These are phyloP conservation scores for Pseudochromis fuscus DNA, from an alignment of 2,797 vertebrate genomes.

Conservation along the genomic window DNA sequence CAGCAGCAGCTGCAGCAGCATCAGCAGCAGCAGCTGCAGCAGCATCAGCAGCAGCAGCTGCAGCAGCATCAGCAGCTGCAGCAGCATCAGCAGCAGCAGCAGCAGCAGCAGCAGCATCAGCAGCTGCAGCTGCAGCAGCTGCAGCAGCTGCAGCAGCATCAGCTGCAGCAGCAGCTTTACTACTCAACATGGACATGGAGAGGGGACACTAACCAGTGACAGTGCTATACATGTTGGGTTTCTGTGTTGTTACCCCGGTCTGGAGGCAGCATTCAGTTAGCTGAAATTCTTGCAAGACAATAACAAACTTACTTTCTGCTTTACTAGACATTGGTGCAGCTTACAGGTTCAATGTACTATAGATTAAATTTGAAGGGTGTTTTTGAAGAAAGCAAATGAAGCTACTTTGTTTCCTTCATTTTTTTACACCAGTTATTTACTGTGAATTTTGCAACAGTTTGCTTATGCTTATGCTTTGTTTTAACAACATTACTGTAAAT, in stretches of 20 bases:
- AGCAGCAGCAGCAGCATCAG: too few relatives aligned
- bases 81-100: too few relatives aligned
- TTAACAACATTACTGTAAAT: slow-evolving; percentile 12
- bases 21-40: too few relatives aligned
- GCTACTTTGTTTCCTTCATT: background rate
- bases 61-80: background rate
- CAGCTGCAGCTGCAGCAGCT: too few relatives aligned
- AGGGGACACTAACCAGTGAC: background rate
- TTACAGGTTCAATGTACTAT: background rate
- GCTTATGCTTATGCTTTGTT: slow-evolving; percentile 16
- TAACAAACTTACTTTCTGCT: too few relatives aligned
- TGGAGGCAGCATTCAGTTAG: too few relatives aligned
- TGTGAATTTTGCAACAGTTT: slow-evolving; percentile 6
- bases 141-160: too few relatives aligned
- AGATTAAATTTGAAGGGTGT: background rate
- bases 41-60: too few relatives aligned
- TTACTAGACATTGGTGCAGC: too few relatives aligned
- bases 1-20: background rate
- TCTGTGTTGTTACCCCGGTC: too few relatives aligned
- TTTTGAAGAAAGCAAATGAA: background rate
- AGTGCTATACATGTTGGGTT: too few relatives aligned
- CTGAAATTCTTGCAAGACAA: background rate
- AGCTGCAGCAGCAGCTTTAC: background rate
- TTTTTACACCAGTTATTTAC: background rate
- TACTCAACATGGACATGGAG: background rate